A percentile compares a stretch with the other conserved stretches of the same genome.
Evolutionary conservation across 2,113 vertebrate genomes (phyloP).

Genomic region (Cochlearius cochlearius): DNA sequence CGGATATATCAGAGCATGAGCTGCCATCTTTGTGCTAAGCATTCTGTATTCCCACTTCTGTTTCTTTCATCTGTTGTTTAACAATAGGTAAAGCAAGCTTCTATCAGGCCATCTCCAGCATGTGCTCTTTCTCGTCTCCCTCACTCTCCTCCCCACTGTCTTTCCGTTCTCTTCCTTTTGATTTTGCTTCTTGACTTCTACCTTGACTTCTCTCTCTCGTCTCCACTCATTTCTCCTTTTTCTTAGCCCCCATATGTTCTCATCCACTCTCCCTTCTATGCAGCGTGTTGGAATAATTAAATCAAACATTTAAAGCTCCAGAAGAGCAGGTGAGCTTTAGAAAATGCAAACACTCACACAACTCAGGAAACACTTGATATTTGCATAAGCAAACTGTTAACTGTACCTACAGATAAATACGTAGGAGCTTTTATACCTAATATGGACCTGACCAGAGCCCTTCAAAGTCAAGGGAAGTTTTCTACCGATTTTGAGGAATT

Average conservation of each 20-base stretch:
- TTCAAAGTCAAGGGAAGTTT: neutral
- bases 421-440: neutral
- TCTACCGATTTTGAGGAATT: neutral
- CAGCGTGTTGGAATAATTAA: neutral
- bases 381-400: neutral
- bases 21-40: neutral
- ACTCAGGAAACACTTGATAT: neutral
- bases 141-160: neutral
- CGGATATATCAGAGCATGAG: rapidly evolving
- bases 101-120: neutral
- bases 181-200: neutral
- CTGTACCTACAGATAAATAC: neutral
- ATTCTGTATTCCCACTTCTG: neutral
- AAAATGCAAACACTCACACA: neutral
- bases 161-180: neutral
- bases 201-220: neutral
- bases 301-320: neutral
- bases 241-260: neutral
- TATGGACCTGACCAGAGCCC: neutral
- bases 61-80: neutral
- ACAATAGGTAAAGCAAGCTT: neutral
- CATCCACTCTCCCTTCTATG: neutral
- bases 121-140: neutral
- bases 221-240: neutral
- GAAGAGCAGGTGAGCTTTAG: neutral